Conservation (phyloP, 2,797 vertebrate species). For the Enteromius fasciolatus region DNA sequence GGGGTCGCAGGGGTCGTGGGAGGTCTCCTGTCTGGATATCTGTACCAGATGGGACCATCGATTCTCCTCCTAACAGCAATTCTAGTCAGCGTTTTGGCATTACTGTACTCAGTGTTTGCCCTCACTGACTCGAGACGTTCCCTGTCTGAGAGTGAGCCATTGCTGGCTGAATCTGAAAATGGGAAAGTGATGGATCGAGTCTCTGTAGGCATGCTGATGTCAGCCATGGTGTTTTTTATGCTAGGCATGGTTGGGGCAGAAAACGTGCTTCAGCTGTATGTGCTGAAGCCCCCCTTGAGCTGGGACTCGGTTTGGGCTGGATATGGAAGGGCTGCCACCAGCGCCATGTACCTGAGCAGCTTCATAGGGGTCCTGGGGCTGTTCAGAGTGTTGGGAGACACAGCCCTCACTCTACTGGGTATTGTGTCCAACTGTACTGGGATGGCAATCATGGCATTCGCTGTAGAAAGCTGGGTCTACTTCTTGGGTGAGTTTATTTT, state of each 20-base stretch:
- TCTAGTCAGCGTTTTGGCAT: conserved; percentile 36
- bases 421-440: conserved; percentile 66
- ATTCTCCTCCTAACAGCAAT: conserved; percentile 54
- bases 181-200: conserved; percentile 32
- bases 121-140: conserved; percentile 42
- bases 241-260: conserved; percentile 65
- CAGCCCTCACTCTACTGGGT: conserved; percentile 60
- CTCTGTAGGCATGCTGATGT: conserved; percentile 49
- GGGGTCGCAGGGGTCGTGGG: conserved; percentile 63
- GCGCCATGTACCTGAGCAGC: conserved; percentile 66
- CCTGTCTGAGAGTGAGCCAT: conserved; percentile 8
- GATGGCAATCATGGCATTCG: conserved; percentile 64
- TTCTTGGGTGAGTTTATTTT: conserved; percentile 61
- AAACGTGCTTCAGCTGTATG: conserved; percentile 61
- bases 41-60: conserved; percentile 60
- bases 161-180: not conserved
- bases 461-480: conserved; percentile 61
- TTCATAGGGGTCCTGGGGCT: conserved; percentile 63
- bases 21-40: conserved; percentile 61
- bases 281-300: conserved; percentile 66
- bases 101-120: conserved; percentile 61
- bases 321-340: conserved; percentile 63
- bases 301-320: conserved; percentile 66
- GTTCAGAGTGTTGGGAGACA: conserved; percentile 56
- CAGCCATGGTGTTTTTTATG: conserved; percentile 59